These are phyloP conservation scores for Piscicola geometra DNA, from an alignment of 2,888 invertebrate genomes.

Conservation along the genomic window DNA sequence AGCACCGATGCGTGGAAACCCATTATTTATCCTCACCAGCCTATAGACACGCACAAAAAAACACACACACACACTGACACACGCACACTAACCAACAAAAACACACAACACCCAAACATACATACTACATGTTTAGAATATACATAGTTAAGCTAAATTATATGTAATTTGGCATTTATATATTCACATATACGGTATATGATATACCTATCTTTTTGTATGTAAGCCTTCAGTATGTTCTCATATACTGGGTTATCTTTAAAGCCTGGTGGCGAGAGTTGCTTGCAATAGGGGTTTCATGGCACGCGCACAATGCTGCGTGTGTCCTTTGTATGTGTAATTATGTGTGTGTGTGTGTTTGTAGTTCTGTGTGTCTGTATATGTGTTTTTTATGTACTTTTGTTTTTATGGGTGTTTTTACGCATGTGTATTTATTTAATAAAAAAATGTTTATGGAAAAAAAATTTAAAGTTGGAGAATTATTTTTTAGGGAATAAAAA, in stretches of 20 bases:
- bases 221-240: not conserved
- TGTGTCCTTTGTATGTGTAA: not conserved
- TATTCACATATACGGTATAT: not conserved
- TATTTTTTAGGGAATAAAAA: too few relatives aligned
- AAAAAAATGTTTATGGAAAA: too few relatives aligned
- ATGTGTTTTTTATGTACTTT: not conserved
- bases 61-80: not conserved
- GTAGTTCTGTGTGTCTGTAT: not conserved
- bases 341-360: not conserved
- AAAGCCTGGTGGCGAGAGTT: too few relatives aligned
- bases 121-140: not conserved
- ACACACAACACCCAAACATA: not conserved
- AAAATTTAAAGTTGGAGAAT: too few relatives aligned
- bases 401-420: too few relatives aligned
- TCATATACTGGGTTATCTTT: too few relatives aligned
- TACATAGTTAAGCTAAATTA: not conserved
- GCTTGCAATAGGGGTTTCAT: not conserved
- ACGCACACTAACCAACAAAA: not conserved
- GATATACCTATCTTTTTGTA: not conserved
- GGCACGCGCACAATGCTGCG: conserved; percentile 5
- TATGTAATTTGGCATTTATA: not conserved
- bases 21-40: too few relatives aligned
- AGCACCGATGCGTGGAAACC: not conserved
- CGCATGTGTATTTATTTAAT: too few relatives aligned
- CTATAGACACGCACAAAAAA: too few relatives aligned